Percentiles rank a stretch among this genome's conserved stretches.
Conservation (phyloP, 1,140 invertebrate genomes). For the Venturia canescens region DNA sequence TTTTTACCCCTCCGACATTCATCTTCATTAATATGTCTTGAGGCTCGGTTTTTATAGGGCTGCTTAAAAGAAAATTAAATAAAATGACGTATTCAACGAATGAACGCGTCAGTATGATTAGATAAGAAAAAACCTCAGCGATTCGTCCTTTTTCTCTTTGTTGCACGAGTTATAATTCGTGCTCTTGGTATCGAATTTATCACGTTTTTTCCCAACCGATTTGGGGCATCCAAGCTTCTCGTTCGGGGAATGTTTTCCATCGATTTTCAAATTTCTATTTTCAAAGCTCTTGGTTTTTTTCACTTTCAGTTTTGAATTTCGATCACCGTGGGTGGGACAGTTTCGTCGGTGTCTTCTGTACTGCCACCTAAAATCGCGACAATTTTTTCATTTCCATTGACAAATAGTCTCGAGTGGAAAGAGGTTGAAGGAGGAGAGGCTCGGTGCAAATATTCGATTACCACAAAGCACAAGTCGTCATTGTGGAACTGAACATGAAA, state of each 20-base stretch:
- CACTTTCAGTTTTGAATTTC: slow-evolving; percentile 2
- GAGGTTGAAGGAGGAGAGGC: not conserved
- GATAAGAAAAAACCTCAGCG: too few species aligned
- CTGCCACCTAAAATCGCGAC: slow-evolving; percentile 33
- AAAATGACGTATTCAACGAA: not conserved
- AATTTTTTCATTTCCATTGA: not conserved
- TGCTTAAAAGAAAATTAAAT: not conserved
- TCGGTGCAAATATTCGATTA: slow-evolving; percentile 42
- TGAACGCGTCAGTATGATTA: too few species aligned
- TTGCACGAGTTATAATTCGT: slow-evolving; percentile 36
- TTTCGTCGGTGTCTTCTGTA: slow-evolving; percentile 25
- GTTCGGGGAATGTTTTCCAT: not conserved
- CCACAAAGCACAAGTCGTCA: slow-evolving; percentile 64
- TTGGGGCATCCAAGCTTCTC: slow-evolving; percentile 14
- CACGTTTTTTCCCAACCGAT: slow-evolving; percentile 25
- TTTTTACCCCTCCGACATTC: not conserved
- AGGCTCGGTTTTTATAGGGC: not conserved
- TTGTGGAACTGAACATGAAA: slow-evolving; percentile 64
- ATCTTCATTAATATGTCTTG: not conserved
- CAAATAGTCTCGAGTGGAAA: not conserved
- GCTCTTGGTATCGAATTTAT: slow-evolving; percentile 4
- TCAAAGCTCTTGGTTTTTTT: slow-evolving; percentile 28
- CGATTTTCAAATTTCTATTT: not conserved
- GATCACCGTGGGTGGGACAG: not conserved
- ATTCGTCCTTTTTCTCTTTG: slow-evolving; percentile 21